Evolutionary conservation across 1,140 invertebrate genomes (phyloP).

Genomic region (Panagrolaimus sp.): DNA sequence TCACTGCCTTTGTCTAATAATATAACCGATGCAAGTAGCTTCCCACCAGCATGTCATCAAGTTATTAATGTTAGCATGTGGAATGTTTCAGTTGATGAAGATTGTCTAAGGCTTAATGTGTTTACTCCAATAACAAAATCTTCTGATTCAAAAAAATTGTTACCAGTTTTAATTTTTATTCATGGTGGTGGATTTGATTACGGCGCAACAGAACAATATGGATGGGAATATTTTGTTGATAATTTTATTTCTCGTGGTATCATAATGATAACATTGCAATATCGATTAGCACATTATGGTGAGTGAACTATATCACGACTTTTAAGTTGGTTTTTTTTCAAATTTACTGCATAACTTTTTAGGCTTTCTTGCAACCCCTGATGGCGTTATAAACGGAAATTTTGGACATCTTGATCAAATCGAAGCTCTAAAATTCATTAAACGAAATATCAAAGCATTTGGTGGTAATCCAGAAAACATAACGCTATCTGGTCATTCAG

Average conservation of each 20-base stretch:
- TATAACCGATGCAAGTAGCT: no score
- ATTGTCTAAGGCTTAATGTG: background rate
- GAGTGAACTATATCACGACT: no score
- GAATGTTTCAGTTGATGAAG: background rate
- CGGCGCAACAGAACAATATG: background rate
- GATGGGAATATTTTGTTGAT: background rate
- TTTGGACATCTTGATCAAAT: slow-evolving; percentile 73
- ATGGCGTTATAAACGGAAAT: slow-evolving; percentile 60
- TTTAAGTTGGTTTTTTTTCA: no score
- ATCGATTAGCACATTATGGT: slow-evolving; percentile 64
- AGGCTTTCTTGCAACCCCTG: slow-evolving; percentile 54
- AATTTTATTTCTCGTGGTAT: slow-evolving; percentile 63
- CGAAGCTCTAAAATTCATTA: slow-evolving; percentile 67
- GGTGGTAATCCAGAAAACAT: slow-evolving; percentile 62
- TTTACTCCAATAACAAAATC: slow-evolving; percentile 48
- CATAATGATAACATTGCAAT: slow-evolving; percentile 69
- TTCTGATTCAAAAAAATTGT: background rate
- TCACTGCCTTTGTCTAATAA: no score
- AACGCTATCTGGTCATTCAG: slow-evolving; percentile 63
- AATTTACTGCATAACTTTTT: background rate
- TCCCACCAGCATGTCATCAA: no score
- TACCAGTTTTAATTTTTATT: slow-evolving; percentile 85
- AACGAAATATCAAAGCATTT: slow-evolving; percentile 54
- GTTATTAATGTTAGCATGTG: no score
- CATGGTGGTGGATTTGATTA: slow-evolving; percentile 73